A percentile compares a stretch with the other conserved stretches of the same genome.
Evolutionary conservation across 2,888 invertebrate species (phyloP).

Genomic region (Pammene fasciana): DNA sequence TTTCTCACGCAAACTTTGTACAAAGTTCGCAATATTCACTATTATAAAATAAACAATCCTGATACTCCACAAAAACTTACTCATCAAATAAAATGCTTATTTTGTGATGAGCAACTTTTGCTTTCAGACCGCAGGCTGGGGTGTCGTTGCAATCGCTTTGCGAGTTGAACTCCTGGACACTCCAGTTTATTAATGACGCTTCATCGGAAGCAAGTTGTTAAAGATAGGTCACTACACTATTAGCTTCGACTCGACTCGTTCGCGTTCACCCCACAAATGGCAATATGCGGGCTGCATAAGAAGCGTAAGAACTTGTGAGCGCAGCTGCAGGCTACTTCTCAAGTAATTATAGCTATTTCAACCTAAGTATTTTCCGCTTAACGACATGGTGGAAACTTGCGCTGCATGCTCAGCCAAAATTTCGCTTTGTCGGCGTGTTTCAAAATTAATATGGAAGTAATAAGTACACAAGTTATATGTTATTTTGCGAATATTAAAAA

Average conservation of each 20-base stretch:
- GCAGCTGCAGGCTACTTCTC: conserved; percentile 69
- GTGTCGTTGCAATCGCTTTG: background rate
- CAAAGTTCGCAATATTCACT: conserved; percentile 22
- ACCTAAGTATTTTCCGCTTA: conserved; percentile 51
- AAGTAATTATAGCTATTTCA: conserved; percentile 76
- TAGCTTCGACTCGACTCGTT: background rate
- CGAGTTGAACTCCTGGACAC: background rate
- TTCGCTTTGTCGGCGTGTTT: conserved; percentile 16
- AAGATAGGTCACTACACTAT: background rate
- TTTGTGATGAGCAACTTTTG: conserved; percentile 64
- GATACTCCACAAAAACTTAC: conserved; percentile 33
- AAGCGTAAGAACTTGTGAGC: conserved; percentile 55
- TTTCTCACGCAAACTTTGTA: conserved; percentile 27
- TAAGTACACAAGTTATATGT: background rate
- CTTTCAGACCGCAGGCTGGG: conserved; percentile 44
- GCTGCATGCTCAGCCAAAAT: conserved; percentile 32
- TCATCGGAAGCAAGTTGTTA: too few species aligned
- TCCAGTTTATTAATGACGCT: background rate
- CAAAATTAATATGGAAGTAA: conserved; percentile 17
- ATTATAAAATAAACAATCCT: conserved; percentile 26
- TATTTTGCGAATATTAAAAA: background rate
- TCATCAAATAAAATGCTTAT: conserved; percentile 55
- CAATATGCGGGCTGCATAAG: conserved; percentile 51
- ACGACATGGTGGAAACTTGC: conserved; percentile 35
- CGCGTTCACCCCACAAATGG: background rate